Evolutionary conservation across 2,888 invertebrate genomes (phyloP), one percentile per base, ranked within the genome.

Genomic region (Rhabditophanes sp.): DNA sequence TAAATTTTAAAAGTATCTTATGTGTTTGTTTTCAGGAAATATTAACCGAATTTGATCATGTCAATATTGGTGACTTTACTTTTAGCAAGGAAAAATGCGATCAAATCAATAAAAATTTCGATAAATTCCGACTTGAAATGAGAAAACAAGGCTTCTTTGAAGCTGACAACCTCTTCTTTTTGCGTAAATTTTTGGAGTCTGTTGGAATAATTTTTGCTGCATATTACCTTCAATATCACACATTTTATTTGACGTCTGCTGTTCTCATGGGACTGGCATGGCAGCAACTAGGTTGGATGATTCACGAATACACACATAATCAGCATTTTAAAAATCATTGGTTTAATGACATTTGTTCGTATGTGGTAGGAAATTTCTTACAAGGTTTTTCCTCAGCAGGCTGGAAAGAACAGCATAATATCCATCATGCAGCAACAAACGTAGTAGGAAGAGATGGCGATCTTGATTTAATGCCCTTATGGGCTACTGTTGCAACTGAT

Each of bases 361-460:
- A 61, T 28, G 47, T 61, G 26, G 55, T 56, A 24, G 61, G 61
- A 20, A 56, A 61, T 37, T 41, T 61, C 28, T 37, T 61, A 29
- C 58, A 59, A 41, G 61, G 61, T 7, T 61, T 61, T 44, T 56
- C 56, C 7, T 49, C 58, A 2, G 49, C 49, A 7, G 61, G 58
- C 5, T 61, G 61, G 61, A 61, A 61, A 36, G 53, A 59, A 32
- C 56, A 56, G 29, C 57, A 56, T 46, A 57, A 58, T 30, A 3
- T 49, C 26, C 61, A 61, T 33, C 61, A 61, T 31, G 61, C 61
- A 7, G 61, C 61, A 8, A 62, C 61, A 6, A 61, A 61, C 37
- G 59, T 52, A 6, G 44, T 53, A 14, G 50, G 55, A 19, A 34
- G 56, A 23, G 61, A 61, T 33, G 61, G 61, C 9, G 61, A 61